Evolutionary conservation across 2,797 vertebrate genomes (phyloP).

Genomic region (Malurus leucopterus): DNA sequence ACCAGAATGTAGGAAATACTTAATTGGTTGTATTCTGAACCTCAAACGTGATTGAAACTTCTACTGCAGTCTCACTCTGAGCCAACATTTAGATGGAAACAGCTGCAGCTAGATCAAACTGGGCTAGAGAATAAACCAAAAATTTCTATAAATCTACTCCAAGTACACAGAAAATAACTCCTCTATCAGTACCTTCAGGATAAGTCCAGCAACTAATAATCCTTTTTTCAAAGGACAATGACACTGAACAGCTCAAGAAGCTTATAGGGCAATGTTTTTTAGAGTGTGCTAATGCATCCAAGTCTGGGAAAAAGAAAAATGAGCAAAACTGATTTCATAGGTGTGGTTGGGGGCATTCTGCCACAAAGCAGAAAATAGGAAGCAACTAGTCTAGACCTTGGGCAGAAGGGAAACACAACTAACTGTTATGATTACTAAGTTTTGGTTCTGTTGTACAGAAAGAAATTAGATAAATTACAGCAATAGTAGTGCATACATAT

Average conservation of each 20-base stretch:
- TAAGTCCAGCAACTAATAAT: neutral
- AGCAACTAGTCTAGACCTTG: slow-evolving; percentile 30
- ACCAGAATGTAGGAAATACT: accelerated
- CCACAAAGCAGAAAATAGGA: slow-evolving; percentile 39
- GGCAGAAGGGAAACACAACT: neutral
- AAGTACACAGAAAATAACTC: neutral
- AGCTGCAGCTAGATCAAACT: neutral
- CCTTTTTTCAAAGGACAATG: neutral
- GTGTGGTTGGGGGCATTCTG: slow-evolving; percentile 2
- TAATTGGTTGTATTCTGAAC: neutral
- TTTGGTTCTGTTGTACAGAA: neutral
- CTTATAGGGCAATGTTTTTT: neutral
- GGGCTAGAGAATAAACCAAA: neutral
- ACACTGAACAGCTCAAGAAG: neutral
- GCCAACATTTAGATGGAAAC: neutral
- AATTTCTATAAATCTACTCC: neutral
- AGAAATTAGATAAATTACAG: neutral
- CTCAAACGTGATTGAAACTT: neutral
- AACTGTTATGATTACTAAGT: neutral
- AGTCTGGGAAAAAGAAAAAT: neutral
- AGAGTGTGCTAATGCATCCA: neutral
- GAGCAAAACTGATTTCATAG: slow-evolving; percentile 10
- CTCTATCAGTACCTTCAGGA: neutral
- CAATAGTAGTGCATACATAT: neutral
- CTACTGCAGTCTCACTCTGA: neutral